Evolutionary conservation across 2,797 vertebrate species (phyloP).

Genomic region (Syndactyla subalaris): DNA sequence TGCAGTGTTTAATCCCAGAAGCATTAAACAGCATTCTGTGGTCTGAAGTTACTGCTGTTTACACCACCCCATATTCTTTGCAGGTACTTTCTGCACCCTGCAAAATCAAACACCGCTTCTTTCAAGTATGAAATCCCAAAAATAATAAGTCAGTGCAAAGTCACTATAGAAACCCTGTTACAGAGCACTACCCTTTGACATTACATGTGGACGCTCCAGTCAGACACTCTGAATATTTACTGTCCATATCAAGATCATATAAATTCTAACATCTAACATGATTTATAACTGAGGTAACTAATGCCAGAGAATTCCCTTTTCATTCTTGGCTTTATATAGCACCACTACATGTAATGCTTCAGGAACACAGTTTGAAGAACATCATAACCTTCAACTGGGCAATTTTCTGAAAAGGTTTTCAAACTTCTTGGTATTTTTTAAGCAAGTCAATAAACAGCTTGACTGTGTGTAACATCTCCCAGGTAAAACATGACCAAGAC

Average conservation of each 20-base stretch:
- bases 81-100: neutral
- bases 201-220: neutral
- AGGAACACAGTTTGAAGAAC: constrained; percentile 1
- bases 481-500: neutral
- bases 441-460: neutral
- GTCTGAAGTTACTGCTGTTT: neutral
- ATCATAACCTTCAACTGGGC: neutral
- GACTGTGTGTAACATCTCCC: neutral
- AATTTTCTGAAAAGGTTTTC: neutral
- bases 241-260: neutral
- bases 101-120: neutral
- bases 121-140: neutral
- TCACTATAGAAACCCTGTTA: neutral
- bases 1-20: neutral
- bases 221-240: neutral
- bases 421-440: neutral
- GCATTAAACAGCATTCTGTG: neutral
- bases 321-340: constrained; percentile 65
- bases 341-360: constrained; percentile 10
- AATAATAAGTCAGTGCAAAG: neutral
- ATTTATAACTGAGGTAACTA: constrained; percentile 52
- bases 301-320: constrained; percentile 54
- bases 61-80: neutral
- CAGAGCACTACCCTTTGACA: constrained; percentile 24
- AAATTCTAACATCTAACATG: constrained; percentile 30